phyloP scores from a whole-genome alignment of 2,888 invertebrate genomes.

The Chirona hameri region DNA sequence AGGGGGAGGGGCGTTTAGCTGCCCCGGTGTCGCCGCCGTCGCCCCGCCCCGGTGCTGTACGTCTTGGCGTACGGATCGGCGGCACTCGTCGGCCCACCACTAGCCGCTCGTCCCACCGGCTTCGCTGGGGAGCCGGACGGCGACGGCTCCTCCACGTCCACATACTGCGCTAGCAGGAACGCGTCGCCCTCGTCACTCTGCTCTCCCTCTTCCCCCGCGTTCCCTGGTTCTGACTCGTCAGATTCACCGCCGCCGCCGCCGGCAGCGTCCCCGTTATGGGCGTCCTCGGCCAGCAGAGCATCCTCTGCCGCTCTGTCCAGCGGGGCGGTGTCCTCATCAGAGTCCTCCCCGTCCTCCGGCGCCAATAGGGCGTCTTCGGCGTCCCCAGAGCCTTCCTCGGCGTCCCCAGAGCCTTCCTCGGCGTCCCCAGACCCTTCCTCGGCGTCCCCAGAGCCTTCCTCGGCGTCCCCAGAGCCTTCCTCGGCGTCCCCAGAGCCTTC shows the following conservation, averaged over 20 bases:
- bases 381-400: no score
- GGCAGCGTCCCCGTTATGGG: background rate
- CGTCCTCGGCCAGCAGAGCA: background rate
- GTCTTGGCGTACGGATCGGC: conserved; percentile 6
- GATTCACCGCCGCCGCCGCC: background rate
- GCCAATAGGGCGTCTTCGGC: background rate
- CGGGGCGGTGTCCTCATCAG: no score
- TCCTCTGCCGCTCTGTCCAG: background rate
- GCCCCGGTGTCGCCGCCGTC: background rate
- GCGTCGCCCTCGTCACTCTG: background rate
- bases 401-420: background rate
- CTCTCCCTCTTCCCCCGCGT: no score
- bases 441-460: background rate
- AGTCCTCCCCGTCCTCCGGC: background rate
- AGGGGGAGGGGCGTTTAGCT: background rate
- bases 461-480: background rate
- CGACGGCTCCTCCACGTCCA: background rate
- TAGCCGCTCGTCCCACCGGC: background rate
- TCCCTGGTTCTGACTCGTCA: no score
- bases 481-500: no score
- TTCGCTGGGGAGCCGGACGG: background rate
- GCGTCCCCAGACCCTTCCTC: no score
- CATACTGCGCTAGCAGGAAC: background rate
- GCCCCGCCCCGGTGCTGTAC: background rate
- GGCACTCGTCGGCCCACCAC: background rate